These are phyloP conservation scores for human (Homo sapiens) DNA, from an alignment of 2,113 vertebrate genomes.

Conservation along the genomic window GRCh38 chr6:7778501-7779000, in stretches of 20 bases:
- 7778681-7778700: neutral
- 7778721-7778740: neutral
- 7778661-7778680: neutral
- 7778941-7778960: neutral
- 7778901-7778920: neutral
- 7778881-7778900: neutral
- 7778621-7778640: neutral
- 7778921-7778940: neutral
- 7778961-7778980: neutral
- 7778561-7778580: neutral
- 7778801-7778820: neutral
- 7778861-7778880: fast-evolving
- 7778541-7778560: neutral
- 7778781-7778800: neutral
- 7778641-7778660: neutral
- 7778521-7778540: neutral
- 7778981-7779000: neutral
- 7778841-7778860: neutral
- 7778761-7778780: neutral
- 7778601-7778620: neutral
- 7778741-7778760: neutral
- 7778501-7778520: neutral
- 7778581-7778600: neutral
- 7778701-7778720: neutral
- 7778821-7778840: fast-evolving